Conservation (phyloP, 2,113 vertebrate species). For the Pelecanoides urinatrix region DNA sequence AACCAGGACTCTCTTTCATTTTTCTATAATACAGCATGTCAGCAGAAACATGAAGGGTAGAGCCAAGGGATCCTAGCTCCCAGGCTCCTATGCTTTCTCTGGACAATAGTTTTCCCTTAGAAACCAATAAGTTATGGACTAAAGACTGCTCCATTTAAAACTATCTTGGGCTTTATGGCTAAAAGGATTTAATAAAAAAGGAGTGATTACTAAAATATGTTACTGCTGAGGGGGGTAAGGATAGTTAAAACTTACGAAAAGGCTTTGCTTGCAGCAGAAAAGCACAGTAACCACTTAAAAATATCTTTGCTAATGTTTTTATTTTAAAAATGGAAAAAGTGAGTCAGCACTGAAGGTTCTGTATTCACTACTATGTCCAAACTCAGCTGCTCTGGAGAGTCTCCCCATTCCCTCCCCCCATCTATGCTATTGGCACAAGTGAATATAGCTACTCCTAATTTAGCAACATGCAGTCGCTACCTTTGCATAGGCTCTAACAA, state of each 20-base stretch:
- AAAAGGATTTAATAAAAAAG: not conserved
- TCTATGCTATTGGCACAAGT: not conserved
- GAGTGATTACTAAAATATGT: constrained; percentile 1
- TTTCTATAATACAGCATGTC: constrained; percentile 43
- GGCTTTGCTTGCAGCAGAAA: constrained; percentile 35
- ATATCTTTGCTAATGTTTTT: constrained; percentile 51
- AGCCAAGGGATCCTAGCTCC: constrained; percentile 39
- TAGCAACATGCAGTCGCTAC: not conserved
- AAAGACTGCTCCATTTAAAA: not conserved
- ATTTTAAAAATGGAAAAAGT: constrained; percentile 63
- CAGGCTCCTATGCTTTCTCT: not conserved
- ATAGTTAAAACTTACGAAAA: not conserved
- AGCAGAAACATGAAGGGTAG: constrained; percentile 3
- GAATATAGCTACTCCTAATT: constrained; percentile 22
- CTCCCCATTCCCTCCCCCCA: not conserved
- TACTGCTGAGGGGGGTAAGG: not conserved
- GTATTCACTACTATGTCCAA: constrained; percentile 18
- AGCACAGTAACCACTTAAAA: constrained; percentile 31
- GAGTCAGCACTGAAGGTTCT: constrained; percentile 40
- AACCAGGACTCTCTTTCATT: constrained; percentile 11
- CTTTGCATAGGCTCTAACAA: not conserved
- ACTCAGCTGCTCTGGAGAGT: constrained; percentile 41
- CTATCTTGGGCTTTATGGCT: not conserved
- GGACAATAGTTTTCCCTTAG: constrained; percentile 16
- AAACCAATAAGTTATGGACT: constrained; percentile 30